These are phyloP conservation scores for Drosophila orena DNA, from an alignment of 1,140 invertebrate genomes.

Conservation along the genomic window DNA sequence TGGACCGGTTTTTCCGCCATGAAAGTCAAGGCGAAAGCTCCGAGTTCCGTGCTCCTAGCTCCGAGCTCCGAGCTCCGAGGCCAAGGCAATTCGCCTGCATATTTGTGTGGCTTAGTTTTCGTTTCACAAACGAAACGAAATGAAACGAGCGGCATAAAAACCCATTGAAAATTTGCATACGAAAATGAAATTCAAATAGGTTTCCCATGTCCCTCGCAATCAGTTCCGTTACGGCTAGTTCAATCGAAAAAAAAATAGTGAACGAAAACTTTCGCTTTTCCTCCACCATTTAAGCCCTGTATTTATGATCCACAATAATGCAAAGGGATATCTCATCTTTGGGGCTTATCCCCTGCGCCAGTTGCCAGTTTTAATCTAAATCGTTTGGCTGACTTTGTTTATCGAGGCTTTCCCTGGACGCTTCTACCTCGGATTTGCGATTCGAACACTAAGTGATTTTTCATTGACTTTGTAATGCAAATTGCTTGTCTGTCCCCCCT, in stretches of 20 bases:
- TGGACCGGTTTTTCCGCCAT: constrained; percentile 31
- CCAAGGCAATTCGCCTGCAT: constrained; percentile 69
- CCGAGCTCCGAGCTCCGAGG: constrained; percentile 31
- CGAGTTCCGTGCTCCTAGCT: constrained; percentile 21
- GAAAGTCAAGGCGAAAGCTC: constrained; percentile 65
- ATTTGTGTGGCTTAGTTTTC: constrained; percentile 80
- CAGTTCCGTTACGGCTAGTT: constrained; percentile 30
- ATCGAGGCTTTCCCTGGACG: constrained; percentile 15
- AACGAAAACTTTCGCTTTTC: constrained; percentile 43
- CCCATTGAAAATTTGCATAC: constrained; percentile 80
- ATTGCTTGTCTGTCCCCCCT: constrained; percentile 38
- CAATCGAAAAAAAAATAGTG: constrained; percentile 21
- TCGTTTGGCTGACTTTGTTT: constrained; percentile 34
- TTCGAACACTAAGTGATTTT: constrained; percentile 68
- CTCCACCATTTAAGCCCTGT: constrained; percentile 13
- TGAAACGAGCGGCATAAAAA: constrained; percentile 74
- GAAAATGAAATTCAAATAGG: constrained; percentile 81
- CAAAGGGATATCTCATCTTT: constrained; percentile 31
- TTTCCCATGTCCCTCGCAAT: constrained; percentile 57
- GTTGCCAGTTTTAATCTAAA: constrained; percentile 35
- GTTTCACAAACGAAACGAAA: constrained; percentile 62
- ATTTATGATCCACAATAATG: constrained; percentile 35
- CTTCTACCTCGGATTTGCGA: constrained; percentile 38
- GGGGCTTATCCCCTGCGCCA: not conserved
- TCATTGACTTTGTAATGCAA: constrained; percentile 80